phyloP scores from a whole-genome alignment of 1,140 invertebrate genomes.

The Magallana ariakensis region DNA sequence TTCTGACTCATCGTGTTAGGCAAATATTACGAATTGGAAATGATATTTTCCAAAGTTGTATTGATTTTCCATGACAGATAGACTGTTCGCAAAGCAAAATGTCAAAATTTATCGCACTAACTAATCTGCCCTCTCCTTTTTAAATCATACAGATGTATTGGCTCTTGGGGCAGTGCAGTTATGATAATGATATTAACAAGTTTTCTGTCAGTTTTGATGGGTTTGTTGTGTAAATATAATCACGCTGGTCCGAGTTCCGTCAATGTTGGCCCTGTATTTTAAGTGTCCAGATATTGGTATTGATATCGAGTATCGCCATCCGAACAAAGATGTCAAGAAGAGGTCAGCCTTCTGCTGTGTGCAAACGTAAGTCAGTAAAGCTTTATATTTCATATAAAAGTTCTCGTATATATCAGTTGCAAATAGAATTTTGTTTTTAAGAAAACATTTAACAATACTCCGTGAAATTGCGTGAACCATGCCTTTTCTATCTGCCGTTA shows the following conservation, averaged over 20 bases:
- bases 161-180: neutral
- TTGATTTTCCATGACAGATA: neutral
- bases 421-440: neutral
- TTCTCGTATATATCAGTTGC: too few relatives aligned
- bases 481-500: too few relatives aligned
- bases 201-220: slow-evolving; percentile 31
- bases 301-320: neutral
- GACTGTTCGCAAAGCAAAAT: neutral
- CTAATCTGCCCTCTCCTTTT: neutral
- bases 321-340: neutral
- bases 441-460: neutral
- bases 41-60: too few relatives aligned
- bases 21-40: too few relatives aligned
- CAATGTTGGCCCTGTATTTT: neutral
- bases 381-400: too few relatives aligned
- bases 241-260: neutral
- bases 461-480: neutral
- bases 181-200: slow-evolving; percentile 36
- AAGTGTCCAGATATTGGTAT: neutral
- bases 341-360: neutral
- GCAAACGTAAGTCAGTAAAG: neutral
- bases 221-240: slow-evolving; percentile 28
- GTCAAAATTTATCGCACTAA: slow-evolving; percentile 5
- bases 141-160: neutral
- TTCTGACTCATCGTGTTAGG: too few relatives aligned